Evolutionary conservation across 1,140 invertebrate species (phyloP).

Genomic region (Pogonomyrmex barbatus): DNA sequence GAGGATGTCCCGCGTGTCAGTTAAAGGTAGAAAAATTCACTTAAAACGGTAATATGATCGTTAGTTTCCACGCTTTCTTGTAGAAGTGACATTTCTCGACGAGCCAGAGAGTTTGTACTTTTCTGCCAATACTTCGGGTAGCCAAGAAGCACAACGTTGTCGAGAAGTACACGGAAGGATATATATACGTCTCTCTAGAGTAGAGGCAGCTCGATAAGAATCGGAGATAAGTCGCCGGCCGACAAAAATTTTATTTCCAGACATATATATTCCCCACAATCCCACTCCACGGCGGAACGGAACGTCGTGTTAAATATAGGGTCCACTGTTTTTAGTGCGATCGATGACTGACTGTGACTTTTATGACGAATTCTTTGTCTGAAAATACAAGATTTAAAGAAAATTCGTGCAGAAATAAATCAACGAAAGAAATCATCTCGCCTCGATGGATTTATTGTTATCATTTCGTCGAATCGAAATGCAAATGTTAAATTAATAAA

Average conservation of each 20-base stretch:
- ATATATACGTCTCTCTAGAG: conserved; percentile 17
- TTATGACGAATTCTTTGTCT: conserved; percentile 36
- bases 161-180: conserved; percentile 3
- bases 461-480: neutral
- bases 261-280: conserved; percentile 38
- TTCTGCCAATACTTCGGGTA: conserved; percentile 42
- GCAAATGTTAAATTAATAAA: neutral
- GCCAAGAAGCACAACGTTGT: conserved; percentile 51
- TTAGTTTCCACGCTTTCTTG: neutral
- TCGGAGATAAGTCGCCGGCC: neutral
- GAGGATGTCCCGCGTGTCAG: neutral
- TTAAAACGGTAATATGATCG: neutral
- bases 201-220: conserved; percentile 21
- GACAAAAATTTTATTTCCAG: conserved; percentile 58
- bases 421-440: conserved; percentile 8
- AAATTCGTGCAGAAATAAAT: conserved; percentile 15
- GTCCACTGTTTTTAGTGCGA: conserved; percentile 30
- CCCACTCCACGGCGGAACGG: neutral
- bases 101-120: neutral
- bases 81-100: conserved; percentile 16
- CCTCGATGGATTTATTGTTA: neutral
- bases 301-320: conserved; percentile 50
- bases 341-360: conserved; percentile 41
- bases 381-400: conserved; percentile 13
- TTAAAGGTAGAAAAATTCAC: neutral